These are phyloP conservation scores for Noctua fimbriata DNA, from an alignment of 2,888 invertebrate genomes.

Conservation along the genomic window DNA sequence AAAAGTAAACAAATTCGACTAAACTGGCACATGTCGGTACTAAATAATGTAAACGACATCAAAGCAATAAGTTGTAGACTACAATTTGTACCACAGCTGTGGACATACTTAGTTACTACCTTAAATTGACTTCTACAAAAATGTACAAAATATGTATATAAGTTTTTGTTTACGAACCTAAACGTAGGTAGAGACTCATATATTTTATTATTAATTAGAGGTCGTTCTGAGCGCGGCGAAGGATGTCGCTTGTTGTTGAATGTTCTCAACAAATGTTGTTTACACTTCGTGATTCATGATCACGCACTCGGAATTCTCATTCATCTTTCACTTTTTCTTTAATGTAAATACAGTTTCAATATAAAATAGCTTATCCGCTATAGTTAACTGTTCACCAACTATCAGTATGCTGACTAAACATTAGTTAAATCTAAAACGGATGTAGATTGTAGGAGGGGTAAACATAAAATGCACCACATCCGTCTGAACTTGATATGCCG, in stretches of 20 bases:
- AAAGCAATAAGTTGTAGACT: neutral
- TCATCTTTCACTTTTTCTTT: constrained; percentile 60
- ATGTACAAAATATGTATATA: constrained; percentile 21
- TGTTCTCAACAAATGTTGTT: constrained; percentile 61
- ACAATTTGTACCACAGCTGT: neutral
- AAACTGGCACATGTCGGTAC: constrained; percentile 12
- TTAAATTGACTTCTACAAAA: constrained; percentile 13
- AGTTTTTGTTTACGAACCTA: constrained; percentile 37
- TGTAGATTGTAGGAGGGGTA: constrained; percentile 52
- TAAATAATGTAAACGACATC: constrained; percentile 17
- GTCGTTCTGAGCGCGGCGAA: constrained; percentile 43
- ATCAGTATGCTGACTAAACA: constrained; percentile 42
- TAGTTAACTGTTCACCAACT: constrained; percentile 29
- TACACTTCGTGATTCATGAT: constrained; percentile 64
- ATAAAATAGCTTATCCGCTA: constrained; percentile 12
- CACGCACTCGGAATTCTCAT: constrained; percentile 57
- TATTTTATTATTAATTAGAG: constrained; percentile 44
- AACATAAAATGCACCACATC: constrained; percentile 49
- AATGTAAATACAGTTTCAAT: constrained; percentile 26
- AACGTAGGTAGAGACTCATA: constrained; percentile 32
- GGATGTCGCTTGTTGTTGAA: constrained; percentile 58
- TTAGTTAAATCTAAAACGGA: constrained; percentile 47
- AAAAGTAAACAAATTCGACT: constrained; percentile 43
- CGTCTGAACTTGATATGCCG: constrained; percentile 37
- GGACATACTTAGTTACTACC: neutral